Evolutionary conservation across 2,113 vertebrate species (phyloP).

Genomic region (Athene cunicularia): DNA sequence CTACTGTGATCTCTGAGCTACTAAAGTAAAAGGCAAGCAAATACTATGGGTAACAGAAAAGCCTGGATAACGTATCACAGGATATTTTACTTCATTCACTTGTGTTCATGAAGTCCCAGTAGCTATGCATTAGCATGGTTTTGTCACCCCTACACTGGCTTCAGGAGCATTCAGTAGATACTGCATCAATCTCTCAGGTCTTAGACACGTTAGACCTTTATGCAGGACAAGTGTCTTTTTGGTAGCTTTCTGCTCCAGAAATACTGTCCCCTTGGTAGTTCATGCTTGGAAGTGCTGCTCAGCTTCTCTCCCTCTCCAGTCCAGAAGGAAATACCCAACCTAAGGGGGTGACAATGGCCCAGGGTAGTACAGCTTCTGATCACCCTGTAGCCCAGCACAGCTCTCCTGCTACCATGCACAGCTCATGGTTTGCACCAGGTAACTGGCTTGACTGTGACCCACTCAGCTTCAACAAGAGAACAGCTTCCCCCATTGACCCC

Average conservation of each 20-base stretch:
- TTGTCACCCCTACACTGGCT: background rate
- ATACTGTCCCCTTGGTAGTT: background rate
- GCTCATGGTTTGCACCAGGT: fast-evolving
- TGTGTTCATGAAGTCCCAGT: background rate
- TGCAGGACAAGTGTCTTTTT: background rate
- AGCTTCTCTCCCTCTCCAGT: background rate
- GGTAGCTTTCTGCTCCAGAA: background rate
- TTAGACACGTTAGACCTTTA: background rate
- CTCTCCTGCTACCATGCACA: fast-evolving
- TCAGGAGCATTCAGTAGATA: background rate
- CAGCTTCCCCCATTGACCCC: background rate
- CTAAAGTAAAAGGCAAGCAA: background rate
- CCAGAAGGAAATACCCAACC: background rate
- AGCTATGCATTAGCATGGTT: background rate
- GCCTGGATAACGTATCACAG: fast-evolving
- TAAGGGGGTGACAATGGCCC: fast-evolving
- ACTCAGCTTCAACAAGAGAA: background rate
- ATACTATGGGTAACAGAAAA: background rate
- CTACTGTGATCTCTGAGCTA: background rate
- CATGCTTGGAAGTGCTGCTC: background rate
- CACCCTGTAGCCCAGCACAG: background rate
- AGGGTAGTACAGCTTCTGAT: background rate
- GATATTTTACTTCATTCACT: background rate
- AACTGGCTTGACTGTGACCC: background rate
- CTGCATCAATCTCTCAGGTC: background rate